A percentile compares a stretch with the other conserved stretches of the same genome.
phyloP scores from a whole-genome alignment of 2,797 vertebrate genomes.

The Microchirus variegatus region DNA sequence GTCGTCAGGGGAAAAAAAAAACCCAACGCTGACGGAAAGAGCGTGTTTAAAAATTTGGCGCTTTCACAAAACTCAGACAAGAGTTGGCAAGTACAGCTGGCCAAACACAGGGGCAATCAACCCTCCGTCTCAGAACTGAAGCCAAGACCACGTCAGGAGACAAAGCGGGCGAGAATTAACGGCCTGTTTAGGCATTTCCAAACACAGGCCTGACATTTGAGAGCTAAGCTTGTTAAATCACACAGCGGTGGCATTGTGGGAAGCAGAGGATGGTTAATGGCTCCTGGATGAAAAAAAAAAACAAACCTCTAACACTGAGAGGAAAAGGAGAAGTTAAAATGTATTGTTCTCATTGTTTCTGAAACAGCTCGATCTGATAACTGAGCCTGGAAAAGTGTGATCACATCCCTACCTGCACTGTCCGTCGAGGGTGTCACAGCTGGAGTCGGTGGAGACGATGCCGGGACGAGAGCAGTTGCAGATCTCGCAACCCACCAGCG shows the following conservation, averaged over 20 bases:
- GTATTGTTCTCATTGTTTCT: neutral
- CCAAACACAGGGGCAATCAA: slow-evolving; percentile 11
- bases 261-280: neutral
- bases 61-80: slow-evolving; percentile 16
- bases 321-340: neutral
- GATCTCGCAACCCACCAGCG: slow-evolving; percentile 92
- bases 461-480: slow-evolving; percentile 92
- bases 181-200: slow-evolving; percentile 25
- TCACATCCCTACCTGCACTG: slow-evolving; percentile 88
- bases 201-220: slow-evolving; percentile 12
- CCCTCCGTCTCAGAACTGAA: neutral
- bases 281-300: neutral
- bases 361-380: neutral
- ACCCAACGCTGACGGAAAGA: neutral
- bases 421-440: slow-evolving; percentile 87
- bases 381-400: neutral
- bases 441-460: slow-evolving; percentile 78
- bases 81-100: slow-evolving; percentile 25
- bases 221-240: slow-evolving; percentile 2
- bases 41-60: neutral
- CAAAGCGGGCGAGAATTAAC: neutral
- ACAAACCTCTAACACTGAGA: neutral
- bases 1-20: neutral
- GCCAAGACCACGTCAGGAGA: slow-evolving; percentile 36
- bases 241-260: neutral